Base-by-base conservation (phyloP, 2,113 vertebrate species). In the Vireo altiloquus region DNA sequence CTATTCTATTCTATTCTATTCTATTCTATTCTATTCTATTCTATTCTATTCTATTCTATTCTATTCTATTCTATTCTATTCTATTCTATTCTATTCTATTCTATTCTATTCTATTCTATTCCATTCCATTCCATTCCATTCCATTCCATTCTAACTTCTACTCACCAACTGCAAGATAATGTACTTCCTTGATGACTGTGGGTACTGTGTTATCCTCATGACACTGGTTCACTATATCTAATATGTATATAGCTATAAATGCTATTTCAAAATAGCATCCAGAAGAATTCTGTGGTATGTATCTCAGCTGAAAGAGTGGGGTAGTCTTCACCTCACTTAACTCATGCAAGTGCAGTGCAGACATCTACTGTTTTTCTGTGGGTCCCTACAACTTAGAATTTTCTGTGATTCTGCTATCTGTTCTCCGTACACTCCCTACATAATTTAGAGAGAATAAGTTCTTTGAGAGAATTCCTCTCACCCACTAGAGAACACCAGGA, bases 111-210 rank as follows among this genome's bases (percentile, higher is more conserved):
- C 35, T 5, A 24, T 30, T 44, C 74, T 15, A 18, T 16, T 25
- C 49, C n/a, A 1, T 20, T 59, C 33, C 8, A 6, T 31, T 40
- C 64, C 2, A 19, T 40, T 30, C 37, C 3, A 49, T 22, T 31
- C 42, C 2, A 9, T 18, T 17, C 47, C 33, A 17, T 12, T 40
- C 21, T 23, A 65, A 44, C 13, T 89, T 75, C 14, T 23, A 17
- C 17, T 64, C 21, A 50, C 15, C 24, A 65, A 0, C 44, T 76
- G 24, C 25, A 49, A 44, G 15, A 7, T 63, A n/a, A 42, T 23
- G 7, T 59, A 28, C 3, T 24, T 56, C 27, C 7, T 74, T 78
- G 12, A n/a, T 70, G 15, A 54, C 12, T 60, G 20, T 0, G 0
- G 10, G 8, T 30, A 22, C 11, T 50, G 10, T 40, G n/a, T 40